Base-by-base conservation (phyloP, 2,797 vertebrate species). In the Molothrus aeneus region DNA sequence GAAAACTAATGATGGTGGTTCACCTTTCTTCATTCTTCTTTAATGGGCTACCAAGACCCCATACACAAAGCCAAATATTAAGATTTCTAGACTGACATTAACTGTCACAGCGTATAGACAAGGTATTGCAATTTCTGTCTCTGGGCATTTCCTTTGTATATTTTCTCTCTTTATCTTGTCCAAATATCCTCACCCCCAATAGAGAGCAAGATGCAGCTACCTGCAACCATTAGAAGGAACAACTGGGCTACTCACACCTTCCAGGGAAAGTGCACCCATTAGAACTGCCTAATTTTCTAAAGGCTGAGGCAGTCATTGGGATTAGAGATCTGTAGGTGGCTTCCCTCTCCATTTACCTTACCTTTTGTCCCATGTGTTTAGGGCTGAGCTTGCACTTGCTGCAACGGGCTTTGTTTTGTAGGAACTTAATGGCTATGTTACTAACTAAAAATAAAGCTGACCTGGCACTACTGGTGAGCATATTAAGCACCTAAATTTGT, bases 401-500 rank as follows among this genome's bases (percentile, higher is more conserved):
- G 13, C 31, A 51, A 50, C 2, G 4, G 25, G 18, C 24, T 65
- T 92, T 93, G 36, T 85, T 92, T 86, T 56, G 36, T 56, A 66
- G 85, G 51, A 86, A 72, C 3, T 9, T 34, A 18, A 50, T 50
- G 75, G 28, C 47, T 79, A 29, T 22, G 14, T 38, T 92, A 65
- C 73, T 28, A 51, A 53, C 84, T 88, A 56, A 91, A 92, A 92
- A 75, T 72, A 80, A 87, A 89, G 43, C 47, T 93, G 82, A 61
- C 66, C 70, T 88, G 85, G 84, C 61, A 73, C 19, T 56, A 34
- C 47, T 29, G 22, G 54, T 38, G 48, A 90, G 43, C 28, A 25
- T 81, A 73, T 82, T 93, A 86, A 93, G 86, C 78, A 85, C 48
- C 56, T 86, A 77, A 63, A 94, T 93, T 95, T 95, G 71, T 57